Evolutionary conservation across 2,888 invertebrate species (phyloP), one percentile per base, ranked within the genome.

Genomic region (Tiliacea citrago): DNA sequence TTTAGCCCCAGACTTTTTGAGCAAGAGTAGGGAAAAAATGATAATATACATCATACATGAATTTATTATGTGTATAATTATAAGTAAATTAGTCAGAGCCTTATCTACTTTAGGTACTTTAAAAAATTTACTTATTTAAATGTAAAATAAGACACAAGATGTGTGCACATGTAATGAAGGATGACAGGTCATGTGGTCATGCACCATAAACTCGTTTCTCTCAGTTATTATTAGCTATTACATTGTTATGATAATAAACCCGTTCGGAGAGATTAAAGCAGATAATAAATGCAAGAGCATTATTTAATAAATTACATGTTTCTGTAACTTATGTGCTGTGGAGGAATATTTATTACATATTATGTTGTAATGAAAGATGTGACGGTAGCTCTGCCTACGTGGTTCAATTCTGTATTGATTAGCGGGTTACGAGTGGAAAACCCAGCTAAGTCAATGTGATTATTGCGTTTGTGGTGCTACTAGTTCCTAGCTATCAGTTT

Each of bases 211-310:
- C 83, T 18, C 35, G 84, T 83, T 81, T 67, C 74, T 55, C 66
- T 66, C 49, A 53, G 77, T 58, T 67, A 61, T 60, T 75, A 62
- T 67, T 63, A 78, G 68, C 53, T 60, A 35, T 35, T 49, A 71
- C 63, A 81, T 77, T 81, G 82, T 84, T 63, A 69, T 77, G 85
- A 10, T 67, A 82, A 73, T 77, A 71, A 77, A 84, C 82, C 85
- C 42, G 83, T 74, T 74, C 39, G n/a, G 12, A 45, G 60, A 76
- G 61, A 76, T 73, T 69, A 69, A 84, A 72, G 66, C 53, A 60
- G 58, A 70, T 67, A 76, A 35, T 69, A 70, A 70, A 82, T 57
- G 69, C 72, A 57, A 67, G 58, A 51, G 18, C 45, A 55, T 73
- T 82, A 82, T 79, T 77, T 69, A 68, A 68, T 76, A 65, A 82